phyloP scores from a whole-genome alignment of 2,888 invertebrate species.

The Deilephila elpenor region DNA sequence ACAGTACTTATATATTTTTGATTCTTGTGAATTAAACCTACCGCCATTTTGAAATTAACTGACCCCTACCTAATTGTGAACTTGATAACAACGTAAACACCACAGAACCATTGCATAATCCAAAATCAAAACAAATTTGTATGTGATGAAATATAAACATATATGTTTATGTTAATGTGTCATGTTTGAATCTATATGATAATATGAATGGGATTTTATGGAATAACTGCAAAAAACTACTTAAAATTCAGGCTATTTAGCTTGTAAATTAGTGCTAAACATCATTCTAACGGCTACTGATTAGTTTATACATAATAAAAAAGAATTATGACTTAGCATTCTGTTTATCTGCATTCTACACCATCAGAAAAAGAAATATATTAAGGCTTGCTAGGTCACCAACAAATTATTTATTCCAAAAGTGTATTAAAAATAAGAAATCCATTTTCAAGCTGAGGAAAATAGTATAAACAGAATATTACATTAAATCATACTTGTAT shows the following conservation, averaged over 20 bases:
- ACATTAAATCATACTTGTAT: too few species aligned
- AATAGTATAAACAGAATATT: too few species aligned
- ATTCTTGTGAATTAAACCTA: neutral
- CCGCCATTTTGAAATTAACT: neutral
- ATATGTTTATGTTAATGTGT: neutral
- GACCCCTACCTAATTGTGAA: neutral
- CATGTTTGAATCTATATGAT: constrained; percentile 2
- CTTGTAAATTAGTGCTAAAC: neutral
- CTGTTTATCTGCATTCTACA: too few species aligned
- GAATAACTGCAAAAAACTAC: neutral
- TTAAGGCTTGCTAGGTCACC: too few species aligned
- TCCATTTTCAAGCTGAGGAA: too few species aligned
- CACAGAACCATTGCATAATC: neutral
- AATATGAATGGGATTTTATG: neutral
- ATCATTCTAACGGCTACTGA: neutral
- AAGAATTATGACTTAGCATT: neutral
- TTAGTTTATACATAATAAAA: neutral
- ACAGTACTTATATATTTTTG: too few species aligned
- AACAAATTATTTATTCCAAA: too few species aligned
- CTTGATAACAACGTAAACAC: neutral
- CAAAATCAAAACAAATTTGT: neutral
- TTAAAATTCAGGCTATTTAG: neutral
- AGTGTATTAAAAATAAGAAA: too few species aligned
- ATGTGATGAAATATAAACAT: neutral
- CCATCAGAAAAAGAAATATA: too few species aligned